Percentiles rank a stretch among this genome's conserved stretches.
These are phyloP conservation scores for Drosophila lutescens DNA, from an alignment of 2,888 invertebrate genomes.

Conservation along the genomic window DNA sequence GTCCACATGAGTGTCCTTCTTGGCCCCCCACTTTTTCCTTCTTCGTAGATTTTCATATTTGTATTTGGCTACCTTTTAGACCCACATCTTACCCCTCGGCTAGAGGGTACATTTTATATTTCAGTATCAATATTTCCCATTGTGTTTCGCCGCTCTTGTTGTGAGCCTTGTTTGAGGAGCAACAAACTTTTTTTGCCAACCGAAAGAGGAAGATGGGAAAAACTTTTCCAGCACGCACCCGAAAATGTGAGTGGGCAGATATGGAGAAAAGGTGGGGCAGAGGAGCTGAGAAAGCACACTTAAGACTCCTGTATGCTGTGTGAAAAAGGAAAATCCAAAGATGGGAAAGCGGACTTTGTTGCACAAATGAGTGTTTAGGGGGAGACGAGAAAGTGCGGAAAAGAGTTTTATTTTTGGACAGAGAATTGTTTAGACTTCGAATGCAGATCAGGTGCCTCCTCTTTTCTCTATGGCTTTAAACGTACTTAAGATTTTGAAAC, in stretches of 20 bases:
- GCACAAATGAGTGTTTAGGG: conserved; percentile 18
- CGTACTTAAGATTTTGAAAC: neutral
- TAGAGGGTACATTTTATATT: conserved; percentile 46
- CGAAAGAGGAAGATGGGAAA: conserved; percentile 19
- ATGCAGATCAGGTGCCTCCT: conserved; percentile 3
- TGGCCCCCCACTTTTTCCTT: conserved; percentile 7
- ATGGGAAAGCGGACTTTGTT: conserved; percentile 34
- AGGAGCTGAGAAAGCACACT: conserved; percentile 56
- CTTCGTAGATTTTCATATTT: conserved; percentile 67
- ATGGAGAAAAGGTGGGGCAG: conserved; percentile 11
- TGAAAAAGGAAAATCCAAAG: conserved; percentile 15
- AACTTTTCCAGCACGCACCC: conserved; percentile 56
- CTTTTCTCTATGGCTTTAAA: neutral
- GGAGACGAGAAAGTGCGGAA: conserved; percentile 7
- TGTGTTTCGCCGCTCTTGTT: conserved; percentile 48
- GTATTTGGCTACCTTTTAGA: conserved; percentile 62
- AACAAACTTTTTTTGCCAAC: conserved; percentile 48
- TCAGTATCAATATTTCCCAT: conserved; percentile 74
- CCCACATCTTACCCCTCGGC: conserved; percentile 3
- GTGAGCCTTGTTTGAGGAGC: conserved; percentile 47
- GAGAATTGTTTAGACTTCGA: neutral
- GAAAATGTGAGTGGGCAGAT: conserved; percentile 35
- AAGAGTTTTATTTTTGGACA: neutral
- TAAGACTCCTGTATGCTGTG: conserved; percentile 44
- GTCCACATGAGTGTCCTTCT: conserved; percentile 42